Conservation (phyloP, 1,140 invertebrate species). For the Bombus pyrosoma region DNA sequence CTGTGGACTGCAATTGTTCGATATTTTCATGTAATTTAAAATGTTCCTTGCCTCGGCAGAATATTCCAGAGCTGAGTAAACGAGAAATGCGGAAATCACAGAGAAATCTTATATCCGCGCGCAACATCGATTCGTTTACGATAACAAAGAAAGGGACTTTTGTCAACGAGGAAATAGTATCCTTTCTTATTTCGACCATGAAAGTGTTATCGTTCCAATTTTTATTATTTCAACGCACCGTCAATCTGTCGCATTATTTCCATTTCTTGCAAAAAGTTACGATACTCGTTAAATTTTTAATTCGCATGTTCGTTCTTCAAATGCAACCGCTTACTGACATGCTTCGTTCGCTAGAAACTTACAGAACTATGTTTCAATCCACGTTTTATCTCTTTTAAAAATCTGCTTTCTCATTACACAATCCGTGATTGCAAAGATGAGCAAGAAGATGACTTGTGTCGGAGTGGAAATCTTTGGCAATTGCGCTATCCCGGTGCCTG, state of each 20-base stretch:
- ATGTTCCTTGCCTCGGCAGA: background rate
- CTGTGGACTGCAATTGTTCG: background rate
- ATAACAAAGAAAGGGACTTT: background rate
- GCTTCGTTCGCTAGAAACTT: background rate
- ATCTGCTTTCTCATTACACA: background rate
- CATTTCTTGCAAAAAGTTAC: no score
- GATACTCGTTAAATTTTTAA: background rate
- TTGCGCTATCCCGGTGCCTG: background rate
- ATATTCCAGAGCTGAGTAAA: background rate
- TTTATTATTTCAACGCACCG: background rate
- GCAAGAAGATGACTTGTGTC: background rate
- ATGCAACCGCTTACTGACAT: no score
- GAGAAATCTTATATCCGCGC: background rate
- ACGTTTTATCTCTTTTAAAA: background rate
- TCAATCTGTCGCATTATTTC: no score
- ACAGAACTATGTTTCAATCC: no score
- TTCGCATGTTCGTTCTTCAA: background rate
- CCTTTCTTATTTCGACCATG: background rate
- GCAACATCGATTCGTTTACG: background rate
- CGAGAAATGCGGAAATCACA: background rate
- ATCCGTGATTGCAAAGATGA: background rate
- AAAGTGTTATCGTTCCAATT: background rate
- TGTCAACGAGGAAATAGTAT: background rate
- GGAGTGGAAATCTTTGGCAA: constrained; percentile 46
- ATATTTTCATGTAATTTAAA: background rate